These are phyloP conservation scores for Bostrychus sinensis DNA, from an alignment of 2,113 vertebrate genomes.

Conservation along the genomic window DNA sequence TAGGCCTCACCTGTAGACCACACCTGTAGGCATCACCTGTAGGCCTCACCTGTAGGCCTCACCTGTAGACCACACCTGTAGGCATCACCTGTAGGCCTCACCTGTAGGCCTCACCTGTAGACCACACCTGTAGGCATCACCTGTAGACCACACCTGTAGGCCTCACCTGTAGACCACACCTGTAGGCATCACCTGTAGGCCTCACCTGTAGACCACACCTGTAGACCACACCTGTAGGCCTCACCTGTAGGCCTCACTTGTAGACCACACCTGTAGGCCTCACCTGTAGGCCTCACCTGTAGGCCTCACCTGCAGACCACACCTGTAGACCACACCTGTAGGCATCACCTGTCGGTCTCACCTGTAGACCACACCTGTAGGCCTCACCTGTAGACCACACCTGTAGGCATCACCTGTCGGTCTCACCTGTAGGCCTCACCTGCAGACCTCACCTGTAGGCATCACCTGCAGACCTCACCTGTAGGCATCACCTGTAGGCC, in stretches of 20 bases:
- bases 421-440: no score
- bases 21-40: neutral
- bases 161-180: no score
- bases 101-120: conserved; percentile 83
- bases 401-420: neutral
- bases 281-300: neutral
- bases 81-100: conserved; percentile 80
- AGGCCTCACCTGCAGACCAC: conserved; percentile 92
- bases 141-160: no score
- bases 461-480: no score
- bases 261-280: conserved; percentile 80
- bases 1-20: conserved; percentile 80
- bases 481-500: neutral
- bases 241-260: conserved; percentile 85
- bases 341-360: neutral
- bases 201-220: conserved; percentile 87
- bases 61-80: no score
- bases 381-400: no score
- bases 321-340: no score
- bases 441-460: neutral
- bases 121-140: no score
- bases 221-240: no score
- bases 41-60: conserved; percentile 91
- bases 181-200: conserved; percentile 64
- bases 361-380: no score